Evolutionary conservation across 2,797 vertebrate genomes (phyloP), one percentile per base, ranked within the genome.

Genomic region (Poeciliopsis gracilis): DNA sequence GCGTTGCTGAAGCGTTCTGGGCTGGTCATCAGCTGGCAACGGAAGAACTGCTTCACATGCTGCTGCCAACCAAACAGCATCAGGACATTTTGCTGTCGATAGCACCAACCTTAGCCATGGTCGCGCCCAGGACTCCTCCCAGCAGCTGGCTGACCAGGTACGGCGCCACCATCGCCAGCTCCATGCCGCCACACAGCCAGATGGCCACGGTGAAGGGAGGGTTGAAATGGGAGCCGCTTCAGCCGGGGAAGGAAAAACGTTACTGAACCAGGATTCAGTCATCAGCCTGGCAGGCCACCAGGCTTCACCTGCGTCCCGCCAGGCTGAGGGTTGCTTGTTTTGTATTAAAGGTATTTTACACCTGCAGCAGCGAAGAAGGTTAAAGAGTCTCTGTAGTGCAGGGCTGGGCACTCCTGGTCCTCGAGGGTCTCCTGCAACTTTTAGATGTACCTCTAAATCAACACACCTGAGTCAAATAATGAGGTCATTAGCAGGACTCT

Each of bases 211-310:
- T 97, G 82, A 97, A 96, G 0, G 97, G 95, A 0, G 97, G 97
- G 89, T 99, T 99, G 83, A 97, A 96, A 86, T 99, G 97, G 51
- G 96, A 96, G 25, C 97, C 97, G 0, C 97, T 98, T 87, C 69
- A 75, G 80, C 41, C 5, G 79, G n/a, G 16, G n/a, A 53, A n/a
- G 23, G 11, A 11, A 63, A 55, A 25, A 36, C 4, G n/a, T 70
- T n/a, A 23, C 4, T 55, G 15, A 18, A 47, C 15, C 46, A 16
- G 45, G 4, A 3, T 16, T 47, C 5, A 16, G 15, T 4, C 46
- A 5, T 47, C 46, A 47, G 46, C 46, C 15, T 47, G 46, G 46
- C 46, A 15, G 46, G 46, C 4, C 46, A 5, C 46, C 15, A 47
- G 46, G 15, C 46, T 18, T 13, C 46, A 16, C 15, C 16, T 5